Base-by-base conservation (phyloP, 2,888 invertebrate genomes). In the Linnaemya vulpina region DNA sequence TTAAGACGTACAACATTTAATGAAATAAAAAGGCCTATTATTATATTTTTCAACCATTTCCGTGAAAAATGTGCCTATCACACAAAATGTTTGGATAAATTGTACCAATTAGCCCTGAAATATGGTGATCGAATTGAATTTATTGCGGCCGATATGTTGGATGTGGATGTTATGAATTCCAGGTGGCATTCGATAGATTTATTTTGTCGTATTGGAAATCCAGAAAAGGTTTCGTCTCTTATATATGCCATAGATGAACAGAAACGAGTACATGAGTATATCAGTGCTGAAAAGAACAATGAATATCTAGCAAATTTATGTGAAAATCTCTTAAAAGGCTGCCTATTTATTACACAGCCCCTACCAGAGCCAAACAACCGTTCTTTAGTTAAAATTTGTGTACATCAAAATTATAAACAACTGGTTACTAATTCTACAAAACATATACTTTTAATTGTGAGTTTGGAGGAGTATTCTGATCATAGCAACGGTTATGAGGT, bases 331-430 rank as follows among this genome's bases (percentile, higher is more conserved):
- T 63, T 86, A 53, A 75, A 63, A 22, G 80, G 75, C n/a, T 65
- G 49, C 1, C 53, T 87, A 1, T 87, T 70, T 71, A 40, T 10
- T 40, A 73, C 85, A 7, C 46, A 78, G 38, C 46, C 74, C 8
- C 5, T 30, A 8, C 63, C 68, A 7, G 67, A 79, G 15, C 1
- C 76, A 0, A 65, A 68, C 15, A 62, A 60, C 25, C 3, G 25
- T 0, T 22, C 25, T 7, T 43, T 88, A 4, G 80, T 79, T 5
- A 83, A 87, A 71, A 51, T 87, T 1, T 77, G 86, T 17, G 81
- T 88, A 10, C 55, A 67, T 9, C 11, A 68, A 20, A 86, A 35
- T 49, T 89, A 87, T 60, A 85, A 86, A 35, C 78, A 88, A 25
- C 22, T 88, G 15, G 83, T 89, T 13, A 80, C 83, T 5, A 58